Conservation (phyloP, 53 echinoderm and acorn worm genomes). For the Apostichopus leukothele region DNA sequence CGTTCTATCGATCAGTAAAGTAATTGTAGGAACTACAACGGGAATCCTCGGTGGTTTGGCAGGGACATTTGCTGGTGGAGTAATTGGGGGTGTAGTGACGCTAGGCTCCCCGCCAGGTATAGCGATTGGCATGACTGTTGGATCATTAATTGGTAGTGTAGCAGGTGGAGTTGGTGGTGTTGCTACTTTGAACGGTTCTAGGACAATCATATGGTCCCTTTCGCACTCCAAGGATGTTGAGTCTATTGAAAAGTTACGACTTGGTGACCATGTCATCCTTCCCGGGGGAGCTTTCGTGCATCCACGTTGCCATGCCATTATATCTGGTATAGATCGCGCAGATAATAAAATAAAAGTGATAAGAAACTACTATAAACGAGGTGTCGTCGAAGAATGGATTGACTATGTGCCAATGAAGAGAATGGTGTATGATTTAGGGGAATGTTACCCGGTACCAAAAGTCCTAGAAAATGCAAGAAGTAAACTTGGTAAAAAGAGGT, state of each 20-base stretch:
- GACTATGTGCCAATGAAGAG: conserved; percentile 27
- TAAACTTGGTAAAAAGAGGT: background rate
- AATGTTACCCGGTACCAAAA: background rate
- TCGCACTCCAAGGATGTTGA: background rate
- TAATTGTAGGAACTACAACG: background rate
- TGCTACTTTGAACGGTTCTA: background rate
- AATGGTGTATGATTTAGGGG: background rate
- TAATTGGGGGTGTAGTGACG: background rate
- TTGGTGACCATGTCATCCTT: conserved; percentile 57
- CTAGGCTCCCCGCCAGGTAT: background rate
- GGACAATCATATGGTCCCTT: conserved; percentile 14
- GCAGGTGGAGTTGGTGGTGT: conserved; percentile 10
- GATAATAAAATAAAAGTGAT: conserved; percentile 44
- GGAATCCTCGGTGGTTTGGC: background rate
- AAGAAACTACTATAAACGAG: conserved; percentile 47
- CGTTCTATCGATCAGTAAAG: background rate
- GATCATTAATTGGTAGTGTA: background rate
- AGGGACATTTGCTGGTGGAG: background rate
- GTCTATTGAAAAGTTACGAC: conserved; percentile 12
- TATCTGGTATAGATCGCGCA: background rate
- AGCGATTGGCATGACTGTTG: background rate
- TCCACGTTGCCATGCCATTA: conserved; percentile 63
- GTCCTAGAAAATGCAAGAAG: conserved; percentile 3
- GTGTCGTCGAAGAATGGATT: conserved; percentile 56
- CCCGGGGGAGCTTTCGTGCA: conserved; percentile 35